Conservation (phyloP, 2,888 invertebrate species). For the Leptinotarsa rubiginosa region DNA sequence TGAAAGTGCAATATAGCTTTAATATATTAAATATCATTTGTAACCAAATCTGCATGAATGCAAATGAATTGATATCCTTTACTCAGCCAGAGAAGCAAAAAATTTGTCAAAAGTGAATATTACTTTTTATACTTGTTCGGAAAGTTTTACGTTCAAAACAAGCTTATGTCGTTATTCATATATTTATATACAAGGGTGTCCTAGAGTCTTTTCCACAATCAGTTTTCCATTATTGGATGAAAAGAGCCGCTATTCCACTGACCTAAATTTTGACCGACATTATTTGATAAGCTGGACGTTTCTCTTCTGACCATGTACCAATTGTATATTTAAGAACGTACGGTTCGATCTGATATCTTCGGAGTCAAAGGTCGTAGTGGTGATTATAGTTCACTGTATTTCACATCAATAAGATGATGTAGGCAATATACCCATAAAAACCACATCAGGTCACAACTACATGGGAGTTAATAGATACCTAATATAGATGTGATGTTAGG, state of each 20-base stretch:
- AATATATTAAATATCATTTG: too few species aligned
- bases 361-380: neutral
- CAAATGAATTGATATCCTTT: too few species aligned
- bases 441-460: neutral
- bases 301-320: neutral
- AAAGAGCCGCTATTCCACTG: neutral
- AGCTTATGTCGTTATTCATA: too few species aligned
- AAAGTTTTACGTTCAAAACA: too few species aligned
- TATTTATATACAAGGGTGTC: too few species aligned
- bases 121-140: too few species aligned
- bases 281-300: slow-evolving; percentile 1
- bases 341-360: neutral
- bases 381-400: neutral
- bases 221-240: neutral
- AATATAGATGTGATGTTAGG: neutral
- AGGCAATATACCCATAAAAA: neutral
- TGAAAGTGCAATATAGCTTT: too few species aligned
- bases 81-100: too few species aligned
- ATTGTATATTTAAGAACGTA: neutral
- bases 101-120: too few species aligned
- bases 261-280: neutral
- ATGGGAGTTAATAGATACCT: neutral
- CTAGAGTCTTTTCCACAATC: too few species aligned
- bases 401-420: neutral
- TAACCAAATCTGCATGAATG: too few species aligned